Conservation (phyloP, 2,113 vertebrate genomes). For the Pica pica region DNA sequence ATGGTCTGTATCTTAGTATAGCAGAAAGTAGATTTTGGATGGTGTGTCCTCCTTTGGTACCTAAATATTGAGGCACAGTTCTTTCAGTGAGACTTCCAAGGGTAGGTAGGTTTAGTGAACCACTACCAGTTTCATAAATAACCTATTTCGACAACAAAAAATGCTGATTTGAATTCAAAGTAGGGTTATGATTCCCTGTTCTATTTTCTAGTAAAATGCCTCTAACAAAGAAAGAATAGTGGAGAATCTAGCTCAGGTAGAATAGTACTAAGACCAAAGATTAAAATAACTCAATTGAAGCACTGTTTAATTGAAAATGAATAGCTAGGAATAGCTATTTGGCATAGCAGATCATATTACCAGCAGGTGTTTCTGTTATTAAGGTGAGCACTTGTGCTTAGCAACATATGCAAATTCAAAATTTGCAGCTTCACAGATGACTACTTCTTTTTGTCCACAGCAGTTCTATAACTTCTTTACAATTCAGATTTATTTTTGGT, state of each 20-base stretch:
- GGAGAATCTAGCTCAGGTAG: background rate
- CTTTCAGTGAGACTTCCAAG: background rate
- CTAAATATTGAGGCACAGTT: background rate
- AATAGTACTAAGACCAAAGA: background rate
- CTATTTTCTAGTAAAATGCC: background rate
- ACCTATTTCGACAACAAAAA: background rate
- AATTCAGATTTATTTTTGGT: background rate
- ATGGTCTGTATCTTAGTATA: background rate
- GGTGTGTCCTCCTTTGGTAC: background rate
- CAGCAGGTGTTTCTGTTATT: background rate
- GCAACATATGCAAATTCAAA: background rate
- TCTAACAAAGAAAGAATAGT: background rate
- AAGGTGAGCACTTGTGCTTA: background rate
- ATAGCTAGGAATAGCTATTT: background rate
- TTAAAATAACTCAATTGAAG: background rate
- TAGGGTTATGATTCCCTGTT: background rate
- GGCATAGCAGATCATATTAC: background rate
- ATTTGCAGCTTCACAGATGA: background rate
- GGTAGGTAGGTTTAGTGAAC: background rate
- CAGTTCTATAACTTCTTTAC: background rate
- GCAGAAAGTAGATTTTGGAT: background rate
- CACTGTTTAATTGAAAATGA: background rate
- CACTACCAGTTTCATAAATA: background rate
- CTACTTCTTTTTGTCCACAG: background rate
- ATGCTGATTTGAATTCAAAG: background rate